Conservation (phyloP, 1,140 invertebrate genomes). For the Formica exsecta region DNA sequence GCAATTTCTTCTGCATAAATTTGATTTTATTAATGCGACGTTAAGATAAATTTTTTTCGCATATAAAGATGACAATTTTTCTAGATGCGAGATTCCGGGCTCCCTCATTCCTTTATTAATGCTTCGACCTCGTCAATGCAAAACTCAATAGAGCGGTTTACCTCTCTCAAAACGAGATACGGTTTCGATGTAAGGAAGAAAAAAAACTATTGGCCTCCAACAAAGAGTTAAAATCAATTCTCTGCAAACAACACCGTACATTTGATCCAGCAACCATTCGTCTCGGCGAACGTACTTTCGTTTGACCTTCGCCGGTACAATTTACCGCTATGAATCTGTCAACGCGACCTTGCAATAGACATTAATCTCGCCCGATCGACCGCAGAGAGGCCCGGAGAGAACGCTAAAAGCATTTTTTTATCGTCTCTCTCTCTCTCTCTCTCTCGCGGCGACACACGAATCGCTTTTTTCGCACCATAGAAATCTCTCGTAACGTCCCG, state of each 20-base stretch:
- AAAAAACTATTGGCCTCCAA: constrained; percentile 18
- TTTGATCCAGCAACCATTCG: constrained; percentile 48
- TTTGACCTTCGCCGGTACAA: constrained; percentile 63
- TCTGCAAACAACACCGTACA: constrained; percentile 16
- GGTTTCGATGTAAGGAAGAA: background rate
- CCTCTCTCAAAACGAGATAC: background rate
- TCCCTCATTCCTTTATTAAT: background rate
- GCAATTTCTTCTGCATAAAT: constrained; percentile 15
- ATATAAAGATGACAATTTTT: constrained; percentile 3
- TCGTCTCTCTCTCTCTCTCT: background rate
- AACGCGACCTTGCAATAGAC: constrained; percentile 61
- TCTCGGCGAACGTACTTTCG: constrained; percentile 60
- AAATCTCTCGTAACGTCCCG: constrained; percentile 9
- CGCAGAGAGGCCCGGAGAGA: constrained; percentile 16
- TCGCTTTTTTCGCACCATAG: constrained; percentile 36
- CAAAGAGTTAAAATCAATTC: constrained; percentile 59
- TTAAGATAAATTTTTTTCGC: background rate
- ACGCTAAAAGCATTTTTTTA: constrained; percentile 51
- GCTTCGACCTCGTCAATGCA: background rate
- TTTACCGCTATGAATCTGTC: constrained; percentile 68
- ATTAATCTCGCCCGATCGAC: constrained; percentile 60
- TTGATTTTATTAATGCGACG: background rate
- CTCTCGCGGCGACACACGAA: constrained; percentile 22
- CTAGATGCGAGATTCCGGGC: background rate
- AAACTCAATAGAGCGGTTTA: constrained; percentile 23